phyloP scores from a whole-genome alignment of 2,113 vertebrate species.

The Lophochroa leadbeateri region DNA sequence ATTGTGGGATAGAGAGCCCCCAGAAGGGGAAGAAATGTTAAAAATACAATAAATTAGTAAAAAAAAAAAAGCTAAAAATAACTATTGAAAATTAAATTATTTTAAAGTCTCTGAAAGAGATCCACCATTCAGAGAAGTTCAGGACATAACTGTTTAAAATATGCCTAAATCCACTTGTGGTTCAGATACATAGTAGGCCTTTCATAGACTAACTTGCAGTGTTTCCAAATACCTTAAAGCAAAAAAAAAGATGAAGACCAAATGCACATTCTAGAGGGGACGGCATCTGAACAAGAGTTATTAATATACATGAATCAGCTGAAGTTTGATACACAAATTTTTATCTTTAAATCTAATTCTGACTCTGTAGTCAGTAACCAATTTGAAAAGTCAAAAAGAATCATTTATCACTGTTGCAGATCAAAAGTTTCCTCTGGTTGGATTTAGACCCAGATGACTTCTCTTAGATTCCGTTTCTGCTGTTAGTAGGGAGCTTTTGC shows the following conservation, averaged over 20 bases:
- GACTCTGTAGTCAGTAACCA: not conserved
- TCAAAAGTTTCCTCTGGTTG: not conserved
- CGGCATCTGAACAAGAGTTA: not conserved
- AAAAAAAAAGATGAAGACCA: not conserved
- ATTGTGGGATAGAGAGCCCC: not conserved
- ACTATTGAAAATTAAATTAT: not conserved
- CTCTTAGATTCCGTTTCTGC: not conserved
- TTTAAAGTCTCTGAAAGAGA: not conserved
- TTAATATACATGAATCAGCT: not conserved
- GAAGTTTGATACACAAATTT: not conserved
- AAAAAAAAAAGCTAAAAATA: not conserved
- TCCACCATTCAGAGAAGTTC: not conserved
- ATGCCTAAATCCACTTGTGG: not conserved
- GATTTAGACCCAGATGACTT: not conserved
- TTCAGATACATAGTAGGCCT: not conserved
- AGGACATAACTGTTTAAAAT: not conserved
- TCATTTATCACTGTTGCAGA: not conserved
- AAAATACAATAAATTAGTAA: not conserved
- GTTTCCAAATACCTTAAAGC: not conserved
- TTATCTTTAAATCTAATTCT: not conserved
- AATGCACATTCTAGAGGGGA: not conserved
- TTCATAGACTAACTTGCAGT: not conserved
- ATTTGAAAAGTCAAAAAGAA: not conserved
- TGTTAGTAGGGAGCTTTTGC: not conserved
- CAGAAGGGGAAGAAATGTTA: not conserved